phyloP scores from a whole-genome alignment of 2,888 invertebrate genomes.

The Melipona beecheii region DNA sequence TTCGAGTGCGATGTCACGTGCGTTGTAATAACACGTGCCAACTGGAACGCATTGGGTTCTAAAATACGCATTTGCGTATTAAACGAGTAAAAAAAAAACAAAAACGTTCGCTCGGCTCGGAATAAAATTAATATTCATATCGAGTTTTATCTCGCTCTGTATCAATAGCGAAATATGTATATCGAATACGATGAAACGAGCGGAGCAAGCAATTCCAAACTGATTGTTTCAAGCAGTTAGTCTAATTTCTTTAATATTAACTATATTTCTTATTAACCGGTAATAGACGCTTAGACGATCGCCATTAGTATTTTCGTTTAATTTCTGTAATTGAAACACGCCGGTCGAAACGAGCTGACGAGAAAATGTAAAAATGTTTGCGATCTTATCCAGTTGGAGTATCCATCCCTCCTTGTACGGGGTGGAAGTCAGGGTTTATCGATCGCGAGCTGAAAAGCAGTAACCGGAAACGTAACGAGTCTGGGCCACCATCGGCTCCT shows the following conservation, averaged over 20 bases:
- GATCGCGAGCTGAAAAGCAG: conserved; percentile 58
- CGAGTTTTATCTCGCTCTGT: background rate
- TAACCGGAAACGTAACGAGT: conserved; percentile 57
- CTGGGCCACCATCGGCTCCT: conserved; percentile 44
- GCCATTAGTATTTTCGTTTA: conserved; percentile 24
- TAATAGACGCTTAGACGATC: background rate
- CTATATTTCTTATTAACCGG: too few relatives aligned
- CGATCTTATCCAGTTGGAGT: conserved; percentile 30
- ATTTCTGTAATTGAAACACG: background rate
- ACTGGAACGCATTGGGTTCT: background rate
- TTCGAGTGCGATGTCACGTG: background rate
- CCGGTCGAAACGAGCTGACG: conserved; percentile 8
- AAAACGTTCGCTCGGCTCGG: too few relatives aligned
- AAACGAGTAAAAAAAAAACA: too few relatives aligned
- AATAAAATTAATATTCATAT: background rate
- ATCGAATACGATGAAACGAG: background rate
- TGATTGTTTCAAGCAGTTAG: conserved; percentile 2
- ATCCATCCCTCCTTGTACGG: conserved; percentile 8
- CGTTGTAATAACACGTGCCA: background rate
- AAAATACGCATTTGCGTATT: background rate
- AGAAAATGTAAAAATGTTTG: conserved; percentile 3
- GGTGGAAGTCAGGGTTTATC: conserved; percentile 42
- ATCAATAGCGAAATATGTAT: background rate
- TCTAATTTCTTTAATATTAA: conserved; percentile 7
- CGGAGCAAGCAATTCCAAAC: background rate